Conservation (phyloP, 2,797 vertebrate genomes). For the Vireo griseus region DNA sequence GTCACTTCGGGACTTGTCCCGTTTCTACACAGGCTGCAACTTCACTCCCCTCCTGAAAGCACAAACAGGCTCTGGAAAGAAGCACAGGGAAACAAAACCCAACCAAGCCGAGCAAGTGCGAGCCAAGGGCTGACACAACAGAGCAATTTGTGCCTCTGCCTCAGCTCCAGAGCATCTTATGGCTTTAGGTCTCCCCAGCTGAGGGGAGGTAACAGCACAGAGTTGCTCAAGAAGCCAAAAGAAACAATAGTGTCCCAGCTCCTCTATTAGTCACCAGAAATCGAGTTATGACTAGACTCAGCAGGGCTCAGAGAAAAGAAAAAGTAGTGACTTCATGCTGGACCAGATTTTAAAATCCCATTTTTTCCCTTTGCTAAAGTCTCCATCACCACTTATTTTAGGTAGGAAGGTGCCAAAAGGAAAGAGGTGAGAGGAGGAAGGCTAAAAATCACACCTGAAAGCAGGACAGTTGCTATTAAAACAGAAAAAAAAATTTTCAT, state of each 20-base stretch:
- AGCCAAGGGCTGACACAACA: not conserved
- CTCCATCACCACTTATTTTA: constrained; percentile 25
- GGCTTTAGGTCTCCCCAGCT: constrained; percentile 23
- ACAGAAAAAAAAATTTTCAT: not conserved
- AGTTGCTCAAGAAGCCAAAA: constrained; percentile 61
- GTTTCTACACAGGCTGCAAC: not conserved
- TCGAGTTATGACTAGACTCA: constrained; percentile 44
- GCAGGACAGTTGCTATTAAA: not conserved
- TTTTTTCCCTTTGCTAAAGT: not conserved
- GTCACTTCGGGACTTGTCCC: accelerated
- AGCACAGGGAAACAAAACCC: not conserved
- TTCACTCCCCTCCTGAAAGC: not conserved
- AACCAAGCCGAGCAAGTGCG: not conserved
- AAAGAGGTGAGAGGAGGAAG: not conserved
- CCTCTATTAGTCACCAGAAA: constrained; percentile 22
- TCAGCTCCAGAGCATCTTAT: not conserved
- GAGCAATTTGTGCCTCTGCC: not conserved
- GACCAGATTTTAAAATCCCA: not conserved
- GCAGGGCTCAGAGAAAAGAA: constrained; percentile 41
- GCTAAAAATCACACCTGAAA: not conserved
- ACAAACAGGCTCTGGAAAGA: not conserved
- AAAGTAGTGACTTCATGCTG: constrained; percentile 49
- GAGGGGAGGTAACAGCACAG: constrained; percentile 33
- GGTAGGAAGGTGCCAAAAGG: not conserved
- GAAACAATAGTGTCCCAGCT: constrained; percentile 52